Evolutionary conservation across 2,888 invertebrate genomes (phyloP).

Genomic region (Notodonta dromedarius): DNA sequence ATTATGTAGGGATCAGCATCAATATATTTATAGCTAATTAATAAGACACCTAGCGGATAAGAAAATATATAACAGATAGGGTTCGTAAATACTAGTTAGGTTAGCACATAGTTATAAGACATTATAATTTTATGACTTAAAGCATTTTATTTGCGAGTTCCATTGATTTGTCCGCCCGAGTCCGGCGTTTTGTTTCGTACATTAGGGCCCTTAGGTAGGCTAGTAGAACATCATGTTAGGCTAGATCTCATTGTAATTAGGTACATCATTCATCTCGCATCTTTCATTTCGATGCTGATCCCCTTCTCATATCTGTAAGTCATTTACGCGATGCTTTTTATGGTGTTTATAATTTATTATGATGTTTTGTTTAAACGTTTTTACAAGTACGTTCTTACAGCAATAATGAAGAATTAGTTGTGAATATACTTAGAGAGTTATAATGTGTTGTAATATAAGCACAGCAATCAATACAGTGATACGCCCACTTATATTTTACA

Average conservation of each 20-base stretch:
- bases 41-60: neutral
- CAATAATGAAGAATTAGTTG: constrained; percentile 18
- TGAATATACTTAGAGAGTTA: neutral
- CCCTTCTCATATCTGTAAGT: constrained; percentile 7
- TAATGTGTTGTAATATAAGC: constrained; percentile 7
- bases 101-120: neutral
- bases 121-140: neutral
- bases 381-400: constrained; percentile 15
- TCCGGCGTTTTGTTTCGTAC: neutral
- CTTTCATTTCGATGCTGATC: constrained; percentile 28
- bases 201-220: neutral
- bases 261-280: neutral
- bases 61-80: neutral
- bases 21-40: constrained; percentile 8
- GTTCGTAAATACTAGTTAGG: neutral
- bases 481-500: constrained; percentile 19
- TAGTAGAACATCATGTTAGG: neutral
- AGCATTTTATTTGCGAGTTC: neutral
- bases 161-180: neutral
- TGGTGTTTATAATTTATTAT: neutral
- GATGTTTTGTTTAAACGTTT: neutral
- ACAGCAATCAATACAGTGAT: constrained; percentile 26
- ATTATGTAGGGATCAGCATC: constrained; percentile 19
- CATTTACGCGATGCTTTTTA: neutral
- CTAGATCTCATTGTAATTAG: neutral